These are phyloP conservation scores for Macrostomum lignano DNA, from an alignment of 1,140 invertebrate species.

Conservation along the genomic window DNA sequence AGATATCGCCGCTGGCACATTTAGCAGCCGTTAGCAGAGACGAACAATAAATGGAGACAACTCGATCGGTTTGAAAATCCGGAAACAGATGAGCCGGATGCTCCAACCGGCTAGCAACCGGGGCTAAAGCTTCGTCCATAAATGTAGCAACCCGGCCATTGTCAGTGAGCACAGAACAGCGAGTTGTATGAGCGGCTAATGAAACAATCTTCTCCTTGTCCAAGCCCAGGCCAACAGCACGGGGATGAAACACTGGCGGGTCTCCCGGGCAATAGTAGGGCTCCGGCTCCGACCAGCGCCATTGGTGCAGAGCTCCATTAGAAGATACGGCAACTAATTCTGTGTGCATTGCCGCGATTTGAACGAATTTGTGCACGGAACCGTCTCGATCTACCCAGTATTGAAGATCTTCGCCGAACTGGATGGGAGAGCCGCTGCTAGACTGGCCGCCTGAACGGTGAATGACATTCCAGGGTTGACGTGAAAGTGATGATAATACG, in stretches of 20 bases:
- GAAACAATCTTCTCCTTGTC: constrained; percentile 38
- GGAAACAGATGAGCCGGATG: constrained; percentile 52
- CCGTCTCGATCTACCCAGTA: too few species aligned
- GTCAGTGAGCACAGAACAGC: too few species aligned
- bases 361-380: constrained; percentile 32
- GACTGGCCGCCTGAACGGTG: too few species aligned
- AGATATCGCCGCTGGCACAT: constrained; percentile 60
- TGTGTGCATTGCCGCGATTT: constrained; percentile 57
- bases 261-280: constrained; percentile 33
- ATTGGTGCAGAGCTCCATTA: constrained; percentile 72
- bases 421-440: too few species aligned
- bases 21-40: constrained; percentile 67
- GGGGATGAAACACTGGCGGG: constrained; percentile 37
- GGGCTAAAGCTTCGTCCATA: constrained; percentile 8
- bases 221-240: constrained; percentile 39
- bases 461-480: too few species aligned
- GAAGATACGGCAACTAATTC: constrained; percentile 67
- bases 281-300: constrained; percentile 69
- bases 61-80: constrained; percentile 44
- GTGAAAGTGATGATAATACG: too few species aligned
- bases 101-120: constrained; percentile 57
- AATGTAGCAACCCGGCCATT: constrained; percentile 35
- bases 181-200: too few species aligned
- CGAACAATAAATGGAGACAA: constrained; percentile 59
- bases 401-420: too few species aligned